Percentiles rank a stretch among this genome's conserved stretches.
Conservation (phyloP, 2,888 invertebrate species). For the Lithophane socia region DNA sequence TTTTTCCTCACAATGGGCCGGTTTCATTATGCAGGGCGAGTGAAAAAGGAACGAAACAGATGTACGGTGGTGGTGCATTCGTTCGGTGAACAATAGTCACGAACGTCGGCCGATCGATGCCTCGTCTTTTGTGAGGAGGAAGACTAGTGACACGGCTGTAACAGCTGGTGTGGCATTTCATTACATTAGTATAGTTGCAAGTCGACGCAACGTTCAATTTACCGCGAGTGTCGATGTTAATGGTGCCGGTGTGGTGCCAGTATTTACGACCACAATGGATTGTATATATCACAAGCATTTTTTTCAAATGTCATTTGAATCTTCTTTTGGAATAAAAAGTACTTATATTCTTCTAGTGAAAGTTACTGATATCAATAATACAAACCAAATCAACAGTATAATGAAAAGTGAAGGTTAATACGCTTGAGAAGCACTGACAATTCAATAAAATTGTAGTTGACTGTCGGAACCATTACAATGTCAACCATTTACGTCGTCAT, state of each 20-base stretch:
- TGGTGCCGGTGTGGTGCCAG: slow-evolving; percentile 28
- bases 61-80: slow-evolving; percentile 86
- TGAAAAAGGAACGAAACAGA: slow-evolving; percentile 89
- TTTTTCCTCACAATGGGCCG: slow-evolving; percentile 86
- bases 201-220: slow-evolving; percentile 45
- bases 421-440: not conserved
- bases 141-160: slow-evolving; percentile 73
- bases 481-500: no score
- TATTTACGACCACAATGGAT: slow-evolving; percentile 28
- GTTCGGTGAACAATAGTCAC: slow-evolving; percentile 86
- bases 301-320: not conserved
- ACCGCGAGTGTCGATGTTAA: slow-evolving; percentile 52
- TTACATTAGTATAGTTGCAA: slow-evolving; percentile 69
- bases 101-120: slow-evolving; percentile 85
- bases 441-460: not conserved
- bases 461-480: not conserved
- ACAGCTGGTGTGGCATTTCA: slow-evolving; percentile 76
- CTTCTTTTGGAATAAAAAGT: not conserved
- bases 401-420: not conserved
- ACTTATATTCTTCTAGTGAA: not conserved
- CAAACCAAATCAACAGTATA: not conserved
- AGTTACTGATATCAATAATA: not conserved
- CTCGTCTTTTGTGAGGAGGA: slow-evolving; percentile 82
- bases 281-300: slow-evolving; percentile 22
- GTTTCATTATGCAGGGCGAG: slow-evolving; percentile 87